phyloP scores from a whole-genome alignment of 2,797 vertebrate species.

The Eutrigla gurnardus region DNA sequence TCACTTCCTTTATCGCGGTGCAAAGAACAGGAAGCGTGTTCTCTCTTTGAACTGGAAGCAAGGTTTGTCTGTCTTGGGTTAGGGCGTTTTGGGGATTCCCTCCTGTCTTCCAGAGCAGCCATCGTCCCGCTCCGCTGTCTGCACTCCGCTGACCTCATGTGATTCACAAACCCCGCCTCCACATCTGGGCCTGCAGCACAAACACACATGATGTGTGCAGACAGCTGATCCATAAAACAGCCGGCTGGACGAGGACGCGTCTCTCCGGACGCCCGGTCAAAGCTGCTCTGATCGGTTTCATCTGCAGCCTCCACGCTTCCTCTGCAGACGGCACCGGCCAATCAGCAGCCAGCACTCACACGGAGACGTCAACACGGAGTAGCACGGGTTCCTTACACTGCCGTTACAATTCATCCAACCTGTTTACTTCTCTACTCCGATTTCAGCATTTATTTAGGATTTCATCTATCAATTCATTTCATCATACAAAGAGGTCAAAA shows the following conservation, averaged over 20 bases:
- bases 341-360: no score
- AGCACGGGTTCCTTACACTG: no score
- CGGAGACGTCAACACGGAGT: no score
- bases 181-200: constrained; percentile 41
- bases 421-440: no score
- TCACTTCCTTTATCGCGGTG: no score
- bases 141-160: constrained; percentile 26
- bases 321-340: no score
- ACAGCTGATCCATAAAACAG: background rate
- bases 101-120: constrained; percentile 18
- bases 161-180: constrained; percentile 11
- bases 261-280: background rate
- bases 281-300: background rate
- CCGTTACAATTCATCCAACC: no score
- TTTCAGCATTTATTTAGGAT: no score
- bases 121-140: constrained; percentile 8
- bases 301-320: background rate
- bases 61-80: background rate
- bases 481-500: no score
- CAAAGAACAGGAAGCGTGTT: background rate
- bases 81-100: constrained; percentile 53
- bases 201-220: background rate
- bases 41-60: no score
- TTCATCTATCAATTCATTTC: no score
- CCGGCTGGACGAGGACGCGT: background rate